Evolutionary conservation across 2,888 invertebrate species (phyloP), one percentile per base, ranked within the genome.

Genomic region (Sphaerophoria rueppellii): DNA sequence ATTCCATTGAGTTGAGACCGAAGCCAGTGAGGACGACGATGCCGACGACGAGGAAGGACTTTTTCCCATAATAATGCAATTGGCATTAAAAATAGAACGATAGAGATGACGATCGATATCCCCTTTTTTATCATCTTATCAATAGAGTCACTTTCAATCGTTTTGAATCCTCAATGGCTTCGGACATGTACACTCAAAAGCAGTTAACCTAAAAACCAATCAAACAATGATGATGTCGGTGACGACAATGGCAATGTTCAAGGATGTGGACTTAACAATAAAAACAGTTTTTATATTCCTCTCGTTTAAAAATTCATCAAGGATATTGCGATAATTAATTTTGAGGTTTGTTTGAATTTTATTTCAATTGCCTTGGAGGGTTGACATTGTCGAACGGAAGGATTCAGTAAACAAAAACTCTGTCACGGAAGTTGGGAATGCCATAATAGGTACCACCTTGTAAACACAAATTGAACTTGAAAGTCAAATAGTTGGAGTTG

Each of bases 241-340:
- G 24, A 24, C 24, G 24, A 24, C 24, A 24, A 24, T 24, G 37
- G 35, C 35, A 65, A 65, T 7, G 50, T 50, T 52, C 65, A 65
- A 65, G 65, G 65, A 65, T 65, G 37, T 35, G 65, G 35, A 50
- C 43, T 65, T 65, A 65, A 65, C 50, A 65, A 65, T 65, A 50
- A 65, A 50, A 46, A 50, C 11, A 65, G 16, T 50, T 16, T 63
- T 35, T 14, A 35, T 12, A 34, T 34, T 63, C 14, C 9, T 32
- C n/a, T 9, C 9, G 1, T 52, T 54, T 40, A 40, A 65, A 75
- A 58, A 43, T 55, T 37, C 60, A 72, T 48, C 54, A 55, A 74
- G 67, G 74, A 74, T 69, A 74, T 73, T 48, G 32, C 24, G 7
- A 16, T 50, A 70, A 63, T 77, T 71, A 77, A 77, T 55, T 63